phyloP scores from a whole-genome alignment of 2,888 invertebrate genomes.

The Scaptomyza caliginosa region DNA sequence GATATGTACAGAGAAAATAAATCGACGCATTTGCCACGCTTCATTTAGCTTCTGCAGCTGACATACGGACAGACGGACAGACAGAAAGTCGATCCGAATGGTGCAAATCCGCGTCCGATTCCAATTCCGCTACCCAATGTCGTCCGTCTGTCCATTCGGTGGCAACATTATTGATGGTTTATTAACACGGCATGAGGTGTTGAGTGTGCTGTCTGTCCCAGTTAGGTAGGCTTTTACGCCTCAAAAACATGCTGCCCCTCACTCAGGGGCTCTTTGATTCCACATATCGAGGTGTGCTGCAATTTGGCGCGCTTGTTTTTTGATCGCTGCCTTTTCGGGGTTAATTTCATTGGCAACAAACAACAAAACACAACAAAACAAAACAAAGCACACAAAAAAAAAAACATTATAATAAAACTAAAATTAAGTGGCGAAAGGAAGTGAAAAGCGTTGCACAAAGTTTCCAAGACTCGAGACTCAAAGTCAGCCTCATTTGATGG shows the following conservation, averaged over 20 bases:
- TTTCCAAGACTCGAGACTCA: too few relatives aligned
- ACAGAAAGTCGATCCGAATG: not conserved
- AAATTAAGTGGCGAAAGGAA: slow-evolving; percentile 69
- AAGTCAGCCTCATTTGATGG: not conserved
- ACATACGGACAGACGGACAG: not conserved
- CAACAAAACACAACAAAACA: slow-evolving; percentile 1
- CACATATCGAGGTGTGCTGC: slow-evolving; percentile 22
- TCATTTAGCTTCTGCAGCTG: slow-evolving; percentile 38
- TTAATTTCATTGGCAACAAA: slow-evolving; percentile 49
- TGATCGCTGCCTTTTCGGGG: slow-evolving; percentile 28
- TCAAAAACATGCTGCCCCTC: not conserved
- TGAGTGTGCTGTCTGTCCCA: slow-evolving; percentile 42
- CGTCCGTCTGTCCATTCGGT: slow-evolving; percentile 7
- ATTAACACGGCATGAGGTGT: slow-evolving; percentile 79
- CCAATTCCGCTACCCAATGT: slow-evolving; percentile 3
- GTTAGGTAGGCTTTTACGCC: slow-evolving; percentile 18
- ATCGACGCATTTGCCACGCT: slow-evolving; percentile 67
- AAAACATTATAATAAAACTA: slow-evolving; percentile 47
- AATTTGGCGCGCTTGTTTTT: slow-evolving; percentile 45
- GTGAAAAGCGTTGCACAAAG: slow-evolving; percentile 58
- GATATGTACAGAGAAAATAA: slow-evolving; percentile 46
- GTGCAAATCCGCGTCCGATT: slow-evolving; percentile 8
- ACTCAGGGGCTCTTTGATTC: not conserved
- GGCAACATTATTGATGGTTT: slow-evolving; percentile 72
- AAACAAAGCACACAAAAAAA: too few relatives aligned